Base-by-base conservation (phyloP, 2,797 vertebrate species). In the Tauraco hartlaubi region DNA sequence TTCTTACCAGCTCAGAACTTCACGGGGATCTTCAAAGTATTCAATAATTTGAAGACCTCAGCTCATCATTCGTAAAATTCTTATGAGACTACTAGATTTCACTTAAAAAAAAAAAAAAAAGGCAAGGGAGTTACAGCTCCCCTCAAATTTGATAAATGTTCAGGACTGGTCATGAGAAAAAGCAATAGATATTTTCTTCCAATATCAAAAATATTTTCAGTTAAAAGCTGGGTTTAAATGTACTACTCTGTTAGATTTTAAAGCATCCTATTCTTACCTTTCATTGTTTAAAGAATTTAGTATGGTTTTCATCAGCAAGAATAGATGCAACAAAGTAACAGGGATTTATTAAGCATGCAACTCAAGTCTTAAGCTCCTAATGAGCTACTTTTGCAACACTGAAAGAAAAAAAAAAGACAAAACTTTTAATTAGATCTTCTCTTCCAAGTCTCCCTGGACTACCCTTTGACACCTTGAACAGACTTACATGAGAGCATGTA, bases 41-140 rank as follows among this genome's bases (percentile, higher is more conserved):
- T 48, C 7, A 59, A 3, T 26, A 41, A 49, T 28, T 72, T 74
- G 26, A 73, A 83, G 39, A 54, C 3, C 3, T 83, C 11, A 75
- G 22, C 3, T 89, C 21, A 75, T 44, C 3, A 74, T 37, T 31
- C 19, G 3, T 19, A 49, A 35, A 6, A 46, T 67, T 88, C 85
- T 85, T 73, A 73, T 41, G 12, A 66, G 28, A 85, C 46, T 15
- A 39, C 2, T 52, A 35, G 6, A 44, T 61, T 58, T 75, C 15
- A 68, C 14, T 44, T 25, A 0, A 29, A 91, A 58, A 46, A 77
- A 76, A 13, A 33, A 8, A 4, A 3, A 16, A 39, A 13, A 13
- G 39, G 37, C 1, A 9, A 12, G 4, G 1, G 8, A 1, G 2
- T 8, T 58, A 48, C 12, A 56, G 9, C 6, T 76, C 11, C 9